Base-by-base conservation (phyloP, 2,888 invertebrate species). In the Caenorhabditis sinica region DNA sequence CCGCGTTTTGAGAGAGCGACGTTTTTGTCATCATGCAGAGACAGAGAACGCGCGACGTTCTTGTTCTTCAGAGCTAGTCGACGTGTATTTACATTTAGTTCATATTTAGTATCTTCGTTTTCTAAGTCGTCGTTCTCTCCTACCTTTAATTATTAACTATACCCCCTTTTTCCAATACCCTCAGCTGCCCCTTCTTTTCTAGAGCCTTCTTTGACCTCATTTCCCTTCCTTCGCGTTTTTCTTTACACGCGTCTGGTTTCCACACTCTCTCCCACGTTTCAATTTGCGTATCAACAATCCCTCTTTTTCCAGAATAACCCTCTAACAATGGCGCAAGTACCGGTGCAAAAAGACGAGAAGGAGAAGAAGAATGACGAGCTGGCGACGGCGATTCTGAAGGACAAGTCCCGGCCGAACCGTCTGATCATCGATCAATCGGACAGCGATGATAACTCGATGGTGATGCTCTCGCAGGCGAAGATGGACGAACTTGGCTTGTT, bases 401-500 rank as follows among this genome's bases (percentile, higher is more conserved):
- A 86, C 30, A 86, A 86, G 20, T 17, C 61, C 1, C 61, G 82
- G 6, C 86, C 86, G n/a, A 83, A 86, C 45, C 76, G 86, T 4
- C 69, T 86, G 17, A 86, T 86, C 58, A 81, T 83, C 25, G 86
- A 86, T 23, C 83, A 86, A 45, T 61, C 75, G 36, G 95, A 96
- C 91, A 98, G 94, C 92, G 98, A 99, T 95, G 99, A 99, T 94
- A 99, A 99, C 94, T 98, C 98, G 0, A 98, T 98, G 87, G 97
- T 99, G 86, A 96, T 97, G 45, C 94, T 98, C 87, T 97, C 98
- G 89, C 98, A 98, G 95, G 96, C 96, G 15, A 98, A 98, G 95
- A 98, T 98, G 98, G 98, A 98, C 93, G 97, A 98, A 93, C 95
- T 98, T 36, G 97, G 97, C 93, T 94, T 99, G 72, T 99, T 99